phyloP scores from a whole-genome alignment of 2,888 invertebrate species.

The Chelonus formosanus region DNA sequence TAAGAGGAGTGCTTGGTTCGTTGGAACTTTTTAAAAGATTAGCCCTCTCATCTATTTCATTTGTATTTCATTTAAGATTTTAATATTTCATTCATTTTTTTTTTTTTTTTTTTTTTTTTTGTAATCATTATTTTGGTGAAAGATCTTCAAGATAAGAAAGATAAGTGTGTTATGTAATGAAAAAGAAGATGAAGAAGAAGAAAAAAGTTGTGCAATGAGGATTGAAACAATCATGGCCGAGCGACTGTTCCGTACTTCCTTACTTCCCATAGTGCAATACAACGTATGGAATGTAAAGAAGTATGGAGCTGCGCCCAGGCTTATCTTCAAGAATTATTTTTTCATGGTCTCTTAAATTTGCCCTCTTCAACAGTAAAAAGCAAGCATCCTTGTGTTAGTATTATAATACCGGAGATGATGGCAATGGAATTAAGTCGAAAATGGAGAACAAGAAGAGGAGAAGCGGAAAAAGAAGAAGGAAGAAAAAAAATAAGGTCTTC shows the following conservation, averaged over 20 bases:
- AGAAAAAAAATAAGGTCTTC: constrained; percentile 45
- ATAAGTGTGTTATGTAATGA: constrained; percentile 3
- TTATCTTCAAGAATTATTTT: constrained; percentile 38
- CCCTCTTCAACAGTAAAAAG: constrained; percentile 4
- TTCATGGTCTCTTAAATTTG: background rate
- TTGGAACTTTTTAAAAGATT: background rate
- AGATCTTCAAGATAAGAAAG: too few species aligned
- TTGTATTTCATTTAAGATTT: too few species aligned
- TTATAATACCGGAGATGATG: background rate
- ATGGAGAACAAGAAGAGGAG: constrained; percentile 23
- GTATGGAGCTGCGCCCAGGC: constrained; percentile 78
- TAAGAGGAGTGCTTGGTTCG: constrained; percentile 8
- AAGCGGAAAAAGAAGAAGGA: constrained; percentile 31
- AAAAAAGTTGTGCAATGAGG: background rate
- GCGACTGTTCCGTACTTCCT: constrained; percentile 92
- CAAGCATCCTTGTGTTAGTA: background rate
- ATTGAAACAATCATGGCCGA: constrained; percentile 61
- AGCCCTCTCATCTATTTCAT: too few species aligned
- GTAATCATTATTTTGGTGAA: too few species aligned
- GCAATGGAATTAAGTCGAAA: background rate
- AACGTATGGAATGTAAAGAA: constrained; percentile 98
- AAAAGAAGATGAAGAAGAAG: background rate
- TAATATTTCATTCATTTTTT: too few species aligned
- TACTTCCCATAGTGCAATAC: constrained; percentile 89
- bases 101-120: too few species aligned